Percentiles rank a stretch among this genome's conserved stretches.
Conservation (phyloP, 2,113 vertebrate genomes). For the Tympanuchus pallidicinctus region DNA sequence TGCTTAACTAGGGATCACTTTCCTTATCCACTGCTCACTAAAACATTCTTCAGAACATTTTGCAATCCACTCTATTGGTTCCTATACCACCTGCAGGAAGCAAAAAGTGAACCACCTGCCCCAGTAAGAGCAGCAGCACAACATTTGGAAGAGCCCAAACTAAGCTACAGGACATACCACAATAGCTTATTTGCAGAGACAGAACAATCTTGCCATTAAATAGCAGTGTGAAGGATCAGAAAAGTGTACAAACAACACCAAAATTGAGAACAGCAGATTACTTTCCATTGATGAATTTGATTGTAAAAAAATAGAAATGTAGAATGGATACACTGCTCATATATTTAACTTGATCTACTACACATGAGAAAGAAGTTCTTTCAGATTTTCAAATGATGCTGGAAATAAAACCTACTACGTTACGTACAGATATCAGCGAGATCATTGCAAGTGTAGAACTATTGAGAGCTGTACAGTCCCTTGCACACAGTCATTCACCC, state of each 20-base stretch:
- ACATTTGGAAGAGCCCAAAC: background rate
- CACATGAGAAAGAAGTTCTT: background rate
- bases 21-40: background rate
- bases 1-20: background rate
- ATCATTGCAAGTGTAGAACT: background rate
- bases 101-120: background rate
- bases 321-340: background rate
- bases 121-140: background rate
- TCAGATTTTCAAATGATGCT: background rate
- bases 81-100: background rate
- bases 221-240: accelerated
- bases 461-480: background rate
- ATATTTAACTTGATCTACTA: background rate
- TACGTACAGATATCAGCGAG: background rate
- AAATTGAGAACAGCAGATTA: background rate
- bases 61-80: background rate
- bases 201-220: background rate
- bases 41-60: background rate
- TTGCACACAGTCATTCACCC: background rate
- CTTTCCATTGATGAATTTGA: background rate
- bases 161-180: background rate
- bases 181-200: background rate
- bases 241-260: background rate
- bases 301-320: background rate
- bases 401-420: background rate